Base-by-base conservation (phyloP, 2,888 invertebrate genomes). In the Himalopsyche kuldschensis region DNA sequence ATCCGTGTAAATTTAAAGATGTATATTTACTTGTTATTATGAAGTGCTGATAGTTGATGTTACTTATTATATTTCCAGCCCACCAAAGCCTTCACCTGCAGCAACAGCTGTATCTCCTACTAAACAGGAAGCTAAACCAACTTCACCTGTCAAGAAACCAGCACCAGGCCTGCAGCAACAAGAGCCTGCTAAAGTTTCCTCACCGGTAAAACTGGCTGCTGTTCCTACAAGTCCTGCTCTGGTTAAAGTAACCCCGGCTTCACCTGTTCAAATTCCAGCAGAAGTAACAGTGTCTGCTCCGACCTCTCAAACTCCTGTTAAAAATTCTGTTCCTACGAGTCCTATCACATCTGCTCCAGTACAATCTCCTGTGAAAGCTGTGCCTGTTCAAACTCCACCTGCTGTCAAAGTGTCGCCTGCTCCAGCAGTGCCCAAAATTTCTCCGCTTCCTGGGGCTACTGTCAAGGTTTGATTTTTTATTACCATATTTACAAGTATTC, bases 11-110 rank as follows among this genome's bases (percentile, higher is more conserved):
- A 63, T 20, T 63, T 63, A n/a, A n/a, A n/a, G n/a, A n/a, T n/a
- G n/a, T n/a, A n/a, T n/a, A n/a, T n/a, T n/a, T n/a, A n/a, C n/a
- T n/a, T n/a, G n/a, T 24, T 4, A 63, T 63, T 63, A 1, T 20
- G 10, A 4, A 24, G 24, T 27, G 24, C 27, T 20, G 69, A 11
- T 15, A 30, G 69, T 24, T 69, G 27, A 31, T 75, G 30, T 10
- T 24, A 75, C 4, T 1, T 3, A 76, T 78, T 31, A 24, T 31
- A 78, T 82, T 69, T 8, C 6, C 88, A 88, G 89, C 88, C 86
- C 85, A 86, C 78, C 83, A 41, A 87, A 87, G 76, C 80, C 76
- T 55, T 41, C 85, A 69, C 46, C 86, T 4, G 79, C 86, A 4
- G 86, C 85, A 75, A 77, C 82, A 11, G 82, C 77, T 24, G 63